phyloP scores from a whole-genome alignment of 2,888 invertebrate species.

The Papilio elwesi region DNA sequence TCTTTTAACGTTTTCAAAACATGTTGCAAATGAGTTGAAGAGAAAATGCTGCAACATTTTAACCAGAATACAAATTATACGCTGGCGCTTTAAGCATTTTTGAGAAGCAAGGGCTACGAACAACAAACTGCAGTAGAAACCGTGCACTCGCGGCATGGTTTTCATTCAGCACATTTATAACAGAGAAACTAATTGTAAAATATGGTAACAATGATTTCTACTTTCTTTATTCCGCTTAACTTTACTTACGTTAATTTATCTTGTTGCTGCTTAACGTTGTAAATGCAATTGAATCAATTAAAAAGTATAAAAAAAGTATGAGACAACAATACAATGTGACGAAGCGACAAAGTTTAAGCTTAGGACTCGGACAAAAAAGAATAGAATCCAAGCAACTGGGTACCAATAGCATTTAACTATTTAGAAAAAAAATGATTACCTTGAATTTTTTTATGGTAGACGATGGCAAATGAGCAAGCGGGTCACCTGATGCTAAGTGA shows the following conservation, averaged over 20 bases:
- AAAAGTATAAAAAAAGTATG: too few species aligned
- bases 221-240: neutral
- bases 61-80: slow-evolving; percentile 11
- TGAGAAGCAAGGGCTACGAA: neutral
- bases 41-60: slow-evolving; percentile 8
- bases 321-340: too few species aligned
- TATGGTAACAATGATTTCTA: neutral
- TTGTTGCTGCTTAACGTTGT: too few species aligned
- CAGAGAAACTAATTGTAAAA: neutral
- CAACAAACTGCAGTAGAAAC: neutral
- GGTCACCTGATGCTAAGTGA: too few species aligned
- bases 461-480: too few species aligned
- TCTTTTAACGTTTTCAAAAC: neutral
- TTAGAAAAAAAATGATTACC: too few species aligned
- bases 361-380: too few species aligned
- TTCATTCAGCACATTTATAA: slow-evolving; percentile 8
- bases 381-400: too few species aligned
- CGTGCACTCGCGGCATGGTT: neutral
- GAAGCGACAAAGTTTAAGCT: too few species aligned
- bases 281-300: too few species aligned
- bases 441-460: too few species aligned
- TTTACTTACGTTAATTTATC: neutral
- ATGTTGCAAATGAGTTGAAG: slow-evolving; percentile 12
- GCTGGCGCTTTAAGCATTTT: slow-evolving; percentile 16
- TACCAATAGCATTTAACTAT: too few species aligned